Evolutionary conservation across 1,140 invertebrate species (phyloP), one percentile per base, ranked within the genome.

Genomic region (Brachystomella parvula): DNA sequence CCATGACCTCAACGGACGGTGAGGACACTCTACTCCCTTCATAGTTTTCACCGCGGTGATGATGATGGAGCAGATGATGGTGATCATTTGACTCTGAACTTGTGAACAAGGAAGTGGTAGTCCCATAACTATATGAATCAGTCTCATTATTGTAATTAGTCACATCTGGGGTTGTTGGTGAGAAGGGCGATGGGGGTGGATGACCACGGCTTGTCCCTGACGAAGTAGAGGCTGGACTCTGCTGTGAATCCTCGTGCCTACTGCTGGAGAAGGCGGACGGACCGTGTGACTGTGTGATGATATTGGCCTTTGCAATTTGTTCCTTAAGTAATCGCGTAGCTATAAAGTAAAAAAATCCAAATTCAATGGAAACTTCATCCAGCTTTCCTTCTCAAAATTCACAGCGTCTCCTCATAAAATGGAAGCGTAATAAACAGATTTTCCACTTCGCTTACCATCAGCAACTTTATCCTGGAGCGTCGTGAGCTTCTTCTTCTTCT

Each of bases 401-500:
- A n/a, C n/a, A n/a, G n/a, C n/a, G n/a, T n/a, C n/a, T n/a, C n/a
- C n/a, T n/a, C n/a, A n/a, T n/a, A n/a, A n/a, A n/a, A n/a, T n/a
- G n/a, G n/a, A n/a, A n/a, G n/a, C n/a, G n/a, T n/a, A n/a, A n/a
- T n/a, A 44, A 44, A 35, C 33, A 26, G 2, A 31, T 28, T 58
- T 21, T 64, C n/a, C 39, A 24, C 60, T 33, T 64, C 64, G 9
- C 79, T 80, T 82, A 93, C 92, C 87, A 95, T 92, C 81, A 96
- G 81, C 81, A 90, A 85, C 80, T 96, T 92, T 85, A 92, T 93
- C 79, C 92, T 94, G 81, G 15, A 53, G 15, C 24, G 49, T 58
- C 12, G 29, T 58, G 29, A 9, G 12, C 21, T 58, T 28, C 57
- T 58, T 58, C 26, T 58, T 58, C 29, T 58, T 26, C 26, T 28